phyloP scores from a whole-genome alignment of 2,113 vertebrate genomes.

The Lanius collurio region DNA sequence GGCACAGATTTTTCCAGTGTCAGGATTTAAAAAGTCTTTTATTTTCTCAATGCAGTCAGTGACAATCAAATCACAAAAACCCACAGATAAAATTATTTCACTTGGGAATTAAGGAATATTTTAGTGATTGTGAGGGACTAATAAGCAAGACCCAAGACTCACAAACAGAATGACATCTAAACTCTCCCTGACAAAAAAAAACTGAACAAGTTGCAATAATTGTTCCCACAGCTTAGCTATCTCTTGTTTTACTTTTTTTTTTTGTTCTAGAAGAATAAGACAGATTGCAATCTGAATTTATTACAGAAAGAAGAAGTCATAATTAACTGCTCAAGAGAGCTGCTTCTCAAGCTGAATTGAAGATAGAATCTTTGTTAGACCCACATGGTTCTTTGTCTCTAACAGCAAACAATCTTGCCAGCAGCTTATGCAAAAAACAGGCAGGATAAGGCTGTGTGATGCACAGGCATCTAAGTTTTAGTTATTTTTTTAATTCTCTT shows the following conservation, averaged over 20 bases:
- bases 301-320: neutral
- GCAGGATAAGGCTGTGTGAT: neutral
- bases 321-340: slow-evolving; percentile 6
- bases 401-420: neutral
- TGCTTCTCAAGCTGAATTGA: slow-evolving; percentile 5
- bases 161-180: slow-evolving; percentile 2
- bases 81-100: neutral
- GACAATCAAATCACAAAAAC: neutral
- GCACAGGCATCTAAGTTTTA: neutral
- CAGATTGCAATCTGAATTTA: slow-evolving; percentile 41
- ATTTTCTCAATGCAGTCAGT: neutral
- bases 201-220: neutral
- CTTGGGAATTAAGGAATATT: neutral
- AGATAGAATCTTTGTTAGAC: slow-evolving; percentile 22
- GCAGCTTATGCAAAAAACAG: neutral
- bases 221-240: neutral
- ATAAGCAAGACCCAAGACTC: slow-evolving; percentile 15
- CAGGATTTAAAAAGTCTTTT: neutral
- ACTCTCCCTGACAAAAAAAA: neutral
- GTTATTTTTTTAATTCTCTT: neutral
- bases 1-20: neutral
- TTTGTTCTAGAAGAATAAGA: neutral
- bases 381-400: neutral
- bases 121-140: neutral
- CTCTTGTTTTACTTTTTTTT: neutral